Evolutionary conservation across 2,797 vertebrate species (phyloP).

Genomic region (Saxicola maurus): DNA sequence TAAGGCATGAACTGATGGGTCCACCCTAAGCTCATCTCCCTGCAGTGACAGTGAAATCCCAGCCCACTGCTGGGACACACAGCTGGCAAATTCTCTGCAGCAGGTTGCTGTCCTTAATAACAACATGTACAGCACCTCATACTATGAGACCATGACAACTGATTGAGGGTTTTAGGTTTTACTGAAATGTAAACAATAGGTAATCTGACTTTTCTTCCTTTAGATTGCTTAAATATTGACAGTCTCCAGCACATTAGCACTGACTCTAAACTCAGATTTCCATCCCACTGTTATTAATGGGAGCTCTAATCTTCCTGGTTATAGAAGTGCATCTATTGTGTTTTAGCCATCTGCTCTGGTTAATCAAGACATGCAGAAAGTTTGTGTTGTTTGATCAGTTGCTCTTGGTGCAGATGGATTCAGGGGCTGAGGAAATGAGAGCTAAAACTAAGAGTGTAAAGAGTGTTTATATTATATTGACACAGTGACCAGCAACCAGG

Average conservation of each 20-base stretch:
- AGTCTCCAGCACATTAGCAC: slow-evolving; percentile 26
- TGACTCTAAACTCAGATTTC: not conserved
- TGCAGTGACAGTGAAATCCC: rapidly evolving
- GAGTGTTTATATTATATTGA: not conserved
- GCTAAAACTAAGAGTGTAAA: not conserved
- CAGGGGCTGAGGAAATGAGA: not conserved
- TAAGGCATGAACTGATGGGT: not conserved
- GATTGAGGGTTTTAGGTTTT: slow-evolving; percentile 12
- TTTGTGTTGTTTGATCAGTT: not conserved
- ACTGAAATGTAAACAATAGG: slow-evolving; percentile 41
- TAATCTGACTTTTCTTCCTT: slow-evolving; percentile 25
- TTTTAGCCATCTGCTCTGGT: slow-evolving; percentile 31
- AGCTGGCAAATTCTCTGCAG: rapidly evolving
- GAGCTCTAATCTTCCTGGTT: not conserved
- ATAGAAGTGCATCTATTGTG: not conserved
- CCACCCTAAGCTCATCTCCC: rapidly evolving
- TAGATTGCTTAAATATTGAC: slow-evolving; percentile 59
- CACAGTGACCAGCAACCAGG: not conserved
- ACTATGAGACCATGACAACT: slow-evolving; percentile 22
- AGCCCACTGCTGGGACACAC: not conserved
- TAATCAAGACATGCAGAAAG: slow-evolving; percentile 34
- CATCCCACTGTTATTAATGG: not conserved
- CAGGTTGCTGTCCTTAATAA: not conserved
- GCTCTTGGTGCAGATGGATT: not conserved
- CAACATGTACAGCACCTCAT: not conserved